These are phyloP conservation scores for Philhelius pedissequus DNA, from an alignment of 2,888 invertebrate genomes.

Conservation along the genomic window DNA sequence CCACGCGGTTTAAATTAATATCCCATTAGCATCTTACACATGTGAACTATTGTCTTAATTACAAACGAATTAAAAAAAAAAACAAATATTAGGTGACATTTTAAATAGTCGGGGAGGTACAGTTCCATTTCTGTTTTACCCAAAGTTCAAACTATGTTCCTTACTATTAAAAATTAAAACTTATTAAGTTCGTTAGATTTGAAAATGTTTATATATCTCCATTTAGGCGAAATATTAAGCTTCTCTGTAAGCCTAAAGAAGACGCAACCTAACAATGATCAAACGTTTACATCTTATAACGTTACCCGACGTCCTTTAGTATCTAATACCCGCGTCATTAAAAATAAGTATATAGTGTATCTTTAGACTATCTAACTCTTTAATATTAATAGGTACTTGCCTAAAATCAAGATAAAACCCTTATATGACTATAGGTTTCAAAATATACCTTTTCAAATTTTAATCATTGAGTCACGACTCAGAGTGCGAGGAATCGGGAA, in stretches of 20 bases:
- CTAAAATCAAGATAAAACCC: constrained; percentile 41
- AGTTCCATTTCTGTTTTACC: background rate
- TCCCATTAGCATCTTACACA: constrained; percentile 49
- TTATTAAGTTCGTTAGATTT: too few relatives aligned
- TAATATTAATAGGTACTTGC: constrained; percentile 21
- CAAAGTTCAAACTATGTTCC: too few relatives aligned
- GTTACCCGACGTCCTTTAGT: background rate
- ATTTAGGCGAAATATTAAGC: too few relatives aligned
- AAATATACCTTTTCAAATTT: constrained; percentile 13
- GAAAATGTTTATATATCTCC: too few relatives aligned
- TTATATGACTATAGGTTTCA: background rate
- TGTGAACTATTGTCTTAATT: constrained; percentile 43
- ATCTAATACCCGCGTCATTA: background rate
- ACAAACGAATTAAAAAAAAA: constrained; percentile 9
- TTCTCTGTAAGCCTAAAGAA: too few relatives aligned
- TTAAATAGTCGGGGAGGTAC: background rate
- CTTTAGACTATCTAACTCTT: constrained; percentile 18
- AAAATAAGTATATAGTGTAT: background rate
- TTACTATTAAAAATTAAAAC: too few relatives aligned
- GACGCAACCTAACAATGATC: too few relatives aligned
- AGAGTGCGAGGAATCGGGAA: background rate
- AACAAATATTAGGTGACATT: background rate
- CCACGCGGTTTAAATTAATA: constrained; percentile 21
- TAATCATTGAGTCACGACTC: constrained; percentile 44
- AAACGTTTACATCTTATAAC: too few relatives aligned